These are phyloP conservation scores for Acinonyx jubatus DNA, from an alignment of 2,113 vertebrate species.

Conservation along the genomic window DNA sequence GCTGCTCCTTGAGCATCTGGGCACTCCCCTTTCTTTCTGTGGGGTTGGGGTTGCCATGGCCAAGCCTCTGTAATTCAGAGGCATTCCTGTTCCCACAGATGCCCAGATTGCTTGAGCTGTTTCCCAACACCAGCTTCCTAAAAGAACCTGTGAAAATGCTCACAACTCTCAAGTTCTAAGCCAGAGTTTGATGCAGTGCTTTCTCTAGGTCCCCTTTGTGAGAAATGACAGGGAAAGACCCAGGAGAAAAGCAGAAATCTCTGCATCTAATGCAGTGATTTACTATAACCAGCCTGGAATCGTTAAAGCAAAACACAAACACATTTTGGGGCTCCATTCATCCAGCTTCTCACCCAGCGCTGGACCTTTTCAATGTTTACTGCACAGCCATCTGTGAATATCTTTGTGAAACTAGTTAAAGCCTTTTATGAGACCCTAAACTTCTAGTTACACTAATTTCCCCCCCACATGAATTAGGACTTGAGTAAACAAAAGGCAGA, in stretches of 20 bases:
- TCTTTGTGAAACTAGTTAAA: constrained; percentile 74
- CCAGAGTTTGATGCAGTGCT: neutral
- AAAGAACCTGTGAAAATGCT: neutral
- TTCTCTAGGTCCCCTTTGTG: neutral
- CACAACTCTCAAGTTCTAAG: neutral
- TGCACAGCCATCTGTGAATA: constrained; percentile 62
- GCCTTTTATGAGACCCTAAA: constrained; percentile 70
- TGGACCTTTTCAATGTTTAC: constrained; percentile 61
- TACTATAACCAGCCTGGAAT: constrained; percentile 38
- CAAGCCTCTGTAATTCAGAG: neutral
- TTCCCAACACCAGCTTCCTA: neutral
- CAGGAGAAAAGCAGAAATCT: constrained; percentile 53
- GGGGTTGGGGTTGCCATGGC: neutral
- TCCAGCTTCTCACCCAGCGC: neutral
- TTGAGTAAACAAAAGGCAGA: constrained; percentile 68
- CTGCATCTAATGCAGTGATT: neutral
- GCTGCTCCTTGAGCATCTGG: neutral
- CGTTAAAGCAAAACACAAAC: constrained; percentile 10
- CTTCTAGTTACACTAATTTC: constrained; percentile 52
- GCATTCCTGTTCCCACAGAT: neutral
- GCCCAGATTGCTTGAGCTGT: neutral
- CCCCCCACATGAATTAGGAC: neutral
- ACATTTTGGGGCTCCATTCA: constrained; percentile 41
- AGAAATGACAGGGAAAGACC: constrained; percentile 41
- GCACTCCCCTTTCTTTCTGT: neutral